Base-by-base conservation (phyloP, 2,113 vertebrate species). In the Synchiropus splendidus region DNA sequence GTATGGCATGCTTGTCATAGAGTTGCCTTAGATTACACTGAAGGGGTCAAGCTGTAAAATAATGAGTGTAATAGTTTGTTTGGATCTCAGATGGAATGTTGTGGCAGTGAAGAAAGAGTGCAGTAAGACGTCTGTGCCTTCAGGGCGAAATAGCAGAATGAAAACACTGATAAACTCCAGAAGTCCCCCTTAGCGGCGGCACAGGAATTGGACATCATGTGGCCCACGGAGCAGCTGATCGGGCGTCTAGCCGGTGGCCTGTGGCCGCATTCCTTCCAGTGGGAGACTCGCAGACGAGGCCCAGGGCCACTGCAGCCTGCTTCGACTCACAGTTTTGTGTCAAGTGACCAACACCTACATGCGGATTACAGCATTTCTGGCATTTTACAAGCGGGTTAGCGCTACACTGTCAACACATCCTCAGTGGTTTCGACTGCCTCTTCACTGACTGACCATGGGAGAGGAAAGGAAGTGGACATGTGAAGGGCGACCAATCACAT, bases 371-470 rank as follows among this genome's bases (percentile, higher is more conserved):
- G 53, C 52, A 51, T 70, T 74, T 69, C 66, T 72, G 59, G 44
- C 67, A 56, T 71, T 79, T 79, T 79, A 78, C 68, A 65, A 70
- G 57, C 56, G 41, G 59, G 61, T 72, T 70, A 67, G 44, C 70
- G 54, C 59, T 14, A 54, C 63, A 46, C 54, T 31, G 41, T 31
- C 57, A 65, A 67, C 47, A 44, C 60, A 51, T 59, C 50, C 62
- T 48, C 48, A 45, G 21, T 5, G 21, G 21, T 8, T 27, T 8
- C 21, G 4, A 4, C 4, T 8, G 21, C 8, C 21, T 8, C 21
- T 31, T 10, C 9, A 14, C 16, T 3, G 39, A 31, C 10, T 5
- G n/a, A 14, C 30, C n/a, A 32, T 12, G n/a, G 11, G 5, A 21
- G 17, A 3, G 10, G 11, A 16, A 8, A 10, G 9, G 10, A 15